A percentile compares a stretch with the other conserved stretches of the same genome.
Evolutionary conservation across 2,888 invertebrate genomes (phyloP).

Genomic region (Meiosimyza platycephala): DNA sequence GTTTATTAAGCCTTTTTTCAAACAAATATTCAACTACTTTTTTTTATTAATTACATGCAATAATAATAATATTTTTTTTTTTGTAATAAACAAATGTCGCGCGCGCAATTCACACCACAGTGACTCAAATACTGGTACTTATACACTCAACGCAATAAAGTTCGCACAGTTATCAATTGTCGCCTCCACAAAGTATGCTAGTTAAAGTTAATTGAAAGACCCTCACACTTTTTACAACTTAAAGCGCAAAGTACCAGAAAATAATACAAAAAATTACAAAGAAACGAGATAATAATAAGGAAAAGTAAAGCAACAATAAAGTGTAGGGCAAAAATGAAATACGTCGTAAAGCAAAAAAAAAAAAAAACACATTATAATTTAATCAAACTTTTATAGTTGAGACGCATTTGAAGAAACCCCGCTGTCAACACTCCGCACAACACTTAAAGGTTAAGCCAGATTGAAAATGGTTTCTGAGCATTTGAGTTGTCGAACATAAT

Average conservation of each 20-base stretch:
- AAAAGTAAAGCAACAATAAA: too few relatives aligned
- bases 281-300: too few relatives aligned
- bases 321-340: too few relatives aligned
- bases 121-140: background rate
- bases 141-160: too few relatives aligned
- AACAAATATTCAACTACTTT: background rate
- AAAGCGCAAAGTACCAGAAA: background rate
- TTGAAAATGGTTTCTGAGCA: background rate
- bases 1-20: background rate
- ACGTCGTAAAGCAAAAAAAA: too few relatives aligned
- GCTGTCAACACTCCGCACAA: background rate
- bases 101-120: background rate
- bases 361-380: conserved; percentile 17
- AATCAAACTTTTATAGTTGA: conserved; percentile 21
- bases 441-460: conserved; percentile 12
- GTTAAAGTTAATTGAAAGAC: conserved; percentile 28
- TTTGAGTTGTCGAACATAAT: background rate
- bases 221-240: background rate
- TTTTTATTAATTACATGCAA: conserved; percentile 4
- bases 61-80: background rate
- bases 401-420: conserved; percentile 1
- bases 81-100: conserved; percentile 6
- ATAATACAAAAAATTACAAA: background rate
- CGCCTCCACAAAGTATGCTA: conserved; percentile 24
- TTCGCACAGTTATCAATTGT: background rate